Percentiles rank a stretch among this genome's conserved stretches.
phyloP scores from a whole-genome alignment of 2,888 invertebrate genomes.

The Cyaniris semiargus region DNA sequence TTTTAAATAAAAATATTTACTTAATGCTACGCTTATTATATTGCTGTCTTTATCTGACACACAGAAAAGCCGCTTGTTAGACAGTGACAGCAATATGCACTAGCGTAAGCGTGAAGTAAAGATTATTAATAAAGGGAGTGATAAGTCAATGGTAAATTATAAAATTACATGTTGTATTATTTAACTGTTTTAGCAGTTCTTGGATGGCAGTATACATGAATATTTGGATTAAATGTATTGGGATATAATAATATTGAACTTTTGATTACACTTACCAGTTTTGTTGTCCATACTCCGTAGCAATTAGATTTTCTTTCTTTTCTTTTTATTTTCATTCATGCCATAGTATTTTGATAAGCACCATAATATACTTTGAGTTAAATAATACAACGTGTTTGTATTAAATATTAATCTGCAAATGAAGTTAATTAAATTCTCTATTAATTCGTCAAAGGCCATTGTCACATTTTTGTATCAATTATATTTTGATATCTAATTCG shows the following conservation, averaged over 20 bases:
- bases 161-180: constrained; percentile 1
- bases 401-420: not conserved
- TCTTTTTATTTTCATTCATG: not conserved
- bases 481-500: not conserved
- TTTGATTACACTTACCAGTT: not conserved
- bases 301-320: too few relatives aligned
- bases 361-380: not conserved
- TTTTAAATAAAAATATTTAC: not conserved
- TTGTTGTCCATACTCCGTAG: not conserved
- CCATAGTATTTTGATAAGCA: not conserved
- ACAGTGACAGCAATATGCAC: too few relatives aligned
- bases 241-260: too few relatives aligned
- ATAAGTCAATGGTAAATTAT: not conserved
- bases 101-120: too few relatives aligned
- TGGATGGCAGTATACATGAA: not conserved
- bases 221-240: too few relatives aligned
- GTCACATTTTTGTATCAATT: not conserved
- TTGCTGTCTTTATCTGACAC: not conserved
- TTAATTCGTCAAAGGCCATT: not conserved
- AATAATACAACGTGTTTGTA: not conserved
- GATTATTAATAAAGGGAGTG: too few relatives aligned
- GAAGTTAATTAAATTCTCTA: constrained; percentile 11
- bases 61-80: too few relatives aligned
- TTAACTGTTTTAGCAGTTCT: not conserved
- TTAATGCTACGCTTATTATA: not conserved